These are phyloP conservation scores for Tipula vernalis DNA, from an alignment of 2,888 invertebrate species.

Conservation along the genomic window DNA sequence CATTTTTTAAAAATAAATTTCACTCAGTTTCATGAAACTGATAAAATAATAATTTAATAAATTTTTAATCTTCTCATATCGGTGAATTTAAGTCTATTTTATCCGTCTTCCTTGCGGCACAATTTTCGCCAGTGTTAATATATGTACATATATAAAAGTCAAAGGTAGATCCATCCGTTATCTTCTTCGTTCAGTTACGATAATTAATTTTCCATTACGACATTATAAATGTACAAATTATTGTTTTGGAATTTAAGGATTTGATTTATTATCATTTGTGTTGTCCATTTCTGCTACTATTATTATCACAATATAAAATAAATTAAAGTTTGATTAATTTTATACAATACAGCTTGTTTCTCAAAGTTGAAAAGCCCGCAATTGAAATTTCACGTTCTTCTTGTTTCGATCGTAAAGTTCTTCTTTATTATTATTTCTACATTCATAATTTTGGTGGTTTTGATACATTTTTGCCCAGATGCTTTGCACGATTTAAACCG, in stretches of 20 bases:
- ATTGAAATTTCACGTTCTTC: background rate
- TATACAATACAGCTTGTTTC: too few species aligned
- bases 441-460: background rate
- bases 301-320: too few species aligned
- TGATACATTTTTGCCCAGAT: background rate
- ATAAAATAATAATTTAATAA: background rate
- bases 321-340: too few species aligned
- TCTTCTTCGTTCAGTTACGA: too few species aligned
- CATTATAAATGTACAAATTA: too few species aligned
- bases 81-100: background rate
- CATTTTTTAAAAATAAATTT: background rate
- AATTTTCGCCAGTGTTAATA: background rate
- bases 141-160: background rate
- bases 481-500: background rate
- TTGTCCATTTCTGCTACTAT: too few species aligned
- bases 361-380: too few species aligned
- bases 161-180: background rate
- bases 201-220: too few species aligned
- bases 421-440: background rate
- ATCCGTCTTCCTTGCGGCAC: background rate
- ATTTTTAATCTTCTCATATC: background rate
- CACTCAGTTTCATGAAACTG: background rate
- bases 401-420: background rate
- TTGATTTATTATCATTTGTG: too few species aligned
- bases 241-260: too few species aligned